Evolutionary conservation across 2,797 vertebrate species (phyloP).

Genomic region (Tokudaia tokunoshimensis): DNA sequence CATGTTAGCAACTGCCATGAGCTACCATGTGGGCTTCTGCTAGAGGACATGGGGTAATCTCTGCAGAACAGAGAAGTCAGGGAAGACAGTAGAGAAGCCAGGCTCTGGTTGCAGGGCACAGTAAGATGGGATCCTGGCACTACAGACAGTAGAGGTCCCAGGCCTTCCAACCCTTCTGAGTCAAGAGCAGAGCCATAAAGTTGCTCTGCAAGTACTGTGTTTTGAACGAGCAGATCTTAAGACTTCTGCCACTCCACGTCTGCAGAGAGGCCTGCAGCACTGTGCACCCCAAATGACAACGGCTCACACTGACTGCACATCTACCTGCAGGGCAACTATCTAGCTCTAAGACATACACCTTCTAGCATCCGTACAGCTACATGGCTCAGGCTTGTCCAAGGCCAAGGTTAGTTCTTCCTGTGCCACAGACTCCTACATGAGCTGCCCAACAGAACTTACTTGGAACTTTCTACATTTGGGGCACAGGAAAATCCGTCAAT

Average conservation of each 20-base stretch:
- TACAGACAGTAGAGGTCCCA: neutral
- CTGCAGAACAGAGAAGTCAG: neutral
- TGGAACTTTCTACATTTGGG: neutral
- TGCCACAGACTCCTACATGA: neutral
- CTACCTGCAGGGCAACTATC: neutral
- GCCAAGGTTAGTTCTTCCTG: neutral
- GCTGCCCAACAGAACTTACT: neutral
- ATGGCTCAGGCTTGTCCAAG: neutral
- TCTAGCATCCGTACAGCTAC: neutral
- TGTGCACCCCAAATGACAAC: neutral
- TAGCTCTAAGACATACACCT: neutral
- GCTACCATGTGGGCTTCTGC: neutral
- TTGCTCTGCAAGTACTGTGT: neutral
- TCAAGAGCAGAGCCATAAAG: neutral
- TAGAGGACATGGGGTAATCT: neutral
- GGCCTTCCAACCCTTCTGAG: neutral
- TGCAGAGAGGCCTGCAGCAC: neutral
- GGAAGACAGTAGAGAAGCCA: neutral
- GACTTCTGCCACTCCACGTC: neutral
- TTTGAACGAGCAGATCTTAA: neutral
- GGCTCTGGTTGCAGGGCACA: neutral
- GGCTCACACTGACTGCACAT: neutral
- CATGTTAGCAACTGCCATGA: neutral
- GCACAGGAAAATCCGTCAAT: neutral
- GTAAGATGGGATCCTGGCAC: neutral